phyloP scores from a whole-genome alignment of 2,888 invertebrate genomes.

The Athalia circularis region DNA sequence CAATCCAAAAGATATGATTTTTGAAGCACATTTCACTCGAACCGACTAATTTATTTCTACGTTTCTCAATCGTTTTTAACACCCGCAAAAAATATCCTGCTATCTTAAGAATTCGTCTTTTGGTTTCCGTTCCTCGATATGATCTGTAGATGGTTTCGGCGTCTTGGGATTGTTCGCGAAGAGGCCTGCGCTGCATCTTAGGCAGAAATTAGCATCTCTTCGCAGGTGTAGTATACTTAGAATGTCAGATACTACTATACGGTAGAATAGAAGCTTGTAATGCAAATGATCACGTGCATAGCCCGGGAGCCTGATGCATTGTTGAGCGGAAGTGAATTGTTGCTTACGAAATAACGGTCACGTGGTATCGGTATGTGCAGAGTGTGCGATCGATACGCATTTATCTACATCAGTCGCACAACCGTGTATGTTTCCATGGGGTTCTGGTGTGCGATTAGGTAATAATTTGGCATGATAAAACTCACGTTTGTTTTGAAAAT shows the following conservation, averaged over 20 bases:
- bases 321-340: conserved; percentile 21
- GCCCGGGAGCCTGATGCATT: neutral
- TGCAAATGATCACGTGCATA: neutral
- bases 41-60: no score
- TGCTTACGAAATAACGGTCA: conserved; percentile 2
- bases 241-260: neutral
- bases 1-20: no score
- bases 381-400: neutral
- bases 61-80: no score
- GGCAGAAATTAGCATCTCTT: conserved; percentile 29
- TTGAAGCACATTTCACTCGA: no score
- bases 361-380: neutral
- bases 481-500: conserved; percentile 70
- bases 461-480: conserved; percentile 27
- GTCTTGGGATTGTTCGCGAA: no score
- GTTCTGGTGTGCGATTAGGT: neutral
- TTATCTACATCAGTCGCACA: neutral
- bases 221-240: neutral
- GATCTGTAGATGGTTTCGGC: no score
- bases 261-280: conserved; percentile 15
- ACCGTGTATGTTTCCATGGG: neutral
- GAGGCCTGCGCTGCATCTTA: neutral
- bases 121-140: no score
- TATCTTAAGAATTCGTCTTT: no score
- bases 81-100: no score